Evolutionary conservation across 2,113 vertebrate species (phyloP).

Genomic region (Xenotilapia flavipinnis): DNA sequence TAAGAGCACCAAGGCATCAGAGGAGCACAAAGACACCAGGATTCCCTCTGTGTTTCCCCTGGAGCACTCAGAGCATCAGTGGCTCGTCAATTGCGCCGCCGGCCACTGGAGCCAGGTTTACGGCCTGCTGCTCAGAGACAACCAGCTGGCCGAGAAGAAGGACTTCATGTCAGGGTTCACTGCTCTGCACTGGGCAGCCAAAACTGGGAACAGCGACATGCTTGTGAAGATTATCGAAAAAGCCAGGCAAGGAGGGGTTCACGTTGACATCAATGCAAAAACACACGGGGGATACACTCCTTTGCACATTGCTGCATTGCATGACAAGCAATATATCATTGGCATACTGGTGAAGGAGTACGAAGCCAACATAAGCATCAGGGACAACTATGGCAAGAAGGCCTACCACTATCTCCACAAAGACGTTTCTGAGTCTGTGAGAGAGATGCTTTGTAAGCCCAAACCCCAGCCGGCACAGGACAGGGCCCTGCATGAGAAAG

Average conservation of each 20-base stretch:
- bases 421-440: slow-evolving; percentile 50
- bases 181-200: slow-evolving; percentile 91
- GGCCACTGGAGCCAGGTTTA: slow-evolving; percentile 85
- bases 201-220: slow-evolving; percentile 82
- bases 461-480: neutral
- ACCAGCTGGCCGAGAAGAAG: slow-evolving; percentile 77
- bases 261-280: slow-evolving; percentile 75
- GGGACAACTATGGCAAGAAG: slow-evolving; percentile 88
- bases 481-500: slow-evolving; percentile 31
- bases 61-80: slow-evolving; percentile 81
- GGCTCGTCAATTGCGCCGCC: slow-evolving; percentile 76
- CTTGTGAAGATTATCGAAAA: slow-evolving; percentile 73
- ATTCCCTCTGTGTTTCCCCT: slow-evolving; percentile 61
- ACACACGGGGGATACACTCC: slow-evolving; percentile 86
- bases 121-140: slow-evolving; percentile 80
- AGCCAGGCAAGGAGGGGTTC: slow-evolving; percentile 56
- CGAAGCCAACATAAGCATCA: slow-evolving; percentile 67
- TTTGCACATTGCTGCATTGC: slow-evolving; percentile 85
- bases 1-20: slow-evolving; percentile 53
- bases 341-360: slow-evolving; percentile 74
- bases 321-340: slow-evolving; percentile 75
- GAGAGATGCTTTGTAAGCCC: slow-evolving; percentile 77
- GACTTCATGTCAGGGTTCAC: slow-evolving; percentile 93
- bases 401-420: slow-evolving; percentile 82
- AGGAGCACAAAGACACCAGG: slow-evolving; percentile 55